Conservation (phyloP, 2,888 invertebrate genomes). For the Cacoxenus indagator region DNA sequence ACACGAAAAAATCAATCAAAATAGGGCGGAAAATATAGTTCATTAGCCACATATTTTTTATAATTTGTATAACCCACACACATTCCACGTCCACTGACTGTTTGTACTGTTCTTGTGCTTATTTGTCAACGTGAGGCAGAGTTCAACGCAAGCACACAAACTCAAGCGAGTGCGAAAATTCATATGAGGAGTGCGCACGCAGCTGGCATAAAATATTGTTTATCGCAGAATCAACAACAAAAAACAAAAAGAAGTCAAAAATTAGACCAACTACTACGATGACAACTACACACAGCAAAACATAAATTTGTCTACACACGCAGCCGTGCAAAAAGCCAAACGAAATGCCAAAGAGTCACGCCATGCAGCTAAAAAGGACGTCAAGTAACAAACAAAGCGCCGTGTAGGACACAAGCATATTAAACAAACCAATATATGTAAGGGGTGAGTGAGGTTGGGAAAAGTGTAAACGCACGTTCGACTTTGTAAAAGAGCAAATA, state of each 20-base stretch:
- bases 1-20: too few relatives aligned
- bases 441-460: not conserved
- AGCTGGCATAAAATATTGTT: conserved; percentile 20
- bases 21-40: too few relatives aligned
- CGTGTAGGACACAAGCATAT: not conserved
- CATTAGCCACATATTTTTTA: too few relatives aligned
- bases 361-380: not conserved
- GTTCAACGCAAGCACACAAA: not conserved
- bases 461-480: not conserved
- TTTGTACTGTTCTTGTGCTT: not conserved
- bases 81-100: too few relatives aligned
- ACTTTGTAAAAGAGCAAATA: not conserved
- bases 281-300: not conserved
- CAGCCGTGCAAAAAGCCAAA: conserved; percentile 1
- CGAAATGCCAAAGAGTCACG: conserved; percentile 20
- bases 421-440: not conserved
- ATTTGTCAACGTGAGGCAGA: not conserved
- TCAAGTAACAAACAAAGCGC: not conserved
- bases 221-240: too few relatives aligned
- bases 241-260: too few relatives aligned
- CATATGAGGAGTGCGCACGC: conserved; percentile 3
- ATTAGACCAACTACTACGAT: not conserved
- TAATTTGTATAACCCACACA: too few relatives aligned
- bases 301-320: not conserved
- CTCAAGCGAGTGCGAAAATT: conserved; percentile 23